These are phyloP conservation scores for Scaptomyza hsui DNA, from an alignment of 1,140 invertebrate genomes.

Conservation along the genomic window DNA sequence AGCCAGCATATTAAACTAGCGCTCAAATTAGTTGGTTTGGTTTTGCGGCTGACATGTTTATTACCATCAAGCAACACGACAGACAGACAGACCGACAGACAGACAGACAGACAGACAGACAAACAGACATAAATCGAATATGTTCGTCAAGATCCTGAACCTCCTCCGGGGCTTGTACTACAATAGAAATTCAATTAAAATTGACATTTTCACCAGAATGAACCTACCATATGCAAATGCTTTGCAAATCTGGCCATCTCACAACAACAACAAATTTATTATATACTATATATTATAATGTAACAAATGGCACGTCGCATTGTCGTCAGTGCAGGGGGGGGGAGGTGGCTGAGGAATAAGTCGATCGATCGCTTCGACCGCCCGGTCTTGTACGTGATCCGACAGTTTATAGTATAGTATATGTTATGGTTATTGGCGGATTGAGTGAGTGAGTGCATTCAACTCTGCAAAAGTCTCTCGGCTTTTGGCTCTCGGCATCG, in stretches of 20 bases:
- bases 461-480: slow-evolving; percentile 42
- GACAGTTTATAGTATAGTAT: background rate
- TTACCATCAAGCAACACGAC: slow-evolving; percentile 44
- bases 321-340: slow-evolving; percentile 28
- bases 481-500: no score
- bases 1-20: slow-evolving; percentile 35
- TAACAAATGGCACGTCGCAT: slow-evolving; percentile 65
- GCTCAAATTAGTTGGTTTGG: slow-evolving; percentile 67
- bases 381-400: slow-evolving; percentile 46
- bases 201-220: slow-evolving; percentile 66
- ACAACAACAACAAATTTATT: slow-evolving; percentile 63
- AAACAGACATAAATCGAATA: slow-evolving; percentile 58
- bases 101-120: slow-evolving; percentile 7
- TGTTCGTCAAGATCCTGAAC: slow-evolving; percentile 35
- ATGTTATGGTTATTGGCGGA: background rate
- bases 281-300: slow-evolving; percentile 70
- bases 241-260: slow-evolving; percentile 35
- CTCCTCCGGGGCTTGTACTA: slow-evolving; percentile 31
- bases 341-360: slow-evolving; percentile 22
- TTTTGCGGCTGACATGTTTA: slow-evolving; percentile 72
- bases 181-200: slow-evolving; percentile 82
- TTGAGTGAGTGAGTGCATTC: slow-evolving; percentile 56
- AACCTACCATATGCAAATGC: slow-evolving; percentile 63
- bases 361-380: slow-evolving; percentile 32
- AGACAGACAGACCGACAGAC: slow-evolving; percentile 21